Evolutionary conservation across 1,140 invertebrate species (phyloP), one percentile per base, ranked within the genome.

Genomic region (Psilanteris sp.): DNA sequence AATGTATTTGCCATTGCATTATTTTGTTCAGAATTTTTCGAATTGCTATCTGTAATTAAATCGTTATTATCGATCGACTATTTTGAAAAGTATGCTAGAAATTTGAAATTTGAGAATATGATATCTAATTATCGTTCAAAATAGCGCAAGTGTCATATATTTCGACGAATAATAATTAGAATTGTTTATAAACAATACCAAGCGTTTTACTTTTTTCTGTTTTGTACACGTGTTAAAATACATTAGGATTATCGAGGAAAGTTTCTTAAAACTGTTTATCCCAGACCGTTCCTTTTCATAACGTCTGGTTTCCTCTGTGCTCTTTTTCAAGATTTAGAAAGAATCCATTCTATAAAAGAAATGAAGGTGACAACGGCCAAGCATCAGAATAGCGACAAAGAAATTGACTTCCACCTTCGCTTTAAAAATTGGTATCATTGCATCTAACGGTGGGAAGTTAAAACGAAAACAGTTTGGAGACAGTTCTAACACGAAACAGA

Each of bases 321-420:
- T 10, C 24, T 57, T 57, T 29, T 20, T 3, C n/a, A 14, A 31
- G 37, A 43, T 29, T 32, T 43, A 41, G 36, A 43, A 57, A 31
- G 52, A 57, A 24, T 8, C 26, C 16, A 32, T 57, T 57, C 16
- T 41, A 32, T n/a, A 43, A 43, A 57, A 54, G 50, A 39, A 54
- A 39, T 20, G 34, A 39, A 57, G 37, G 52, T 32, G 52, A 57
- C 52, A 57, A 57, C 52, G 18, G 24, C 36, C 37, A 32, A 57
- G 36, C 14, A 57, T 57, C 37, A 43, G 26, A 57, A 57, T 57
- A 43, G 52, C 52, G 31, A 22, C 43, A 43, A 31, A 43, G 52
- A 57, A 57, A 57, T 41, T 57, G 36, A 57, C 52, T 43, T 57
- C 8, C 52, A 57, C n/a, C n/a, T n/a, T n/a, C n/a, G 37, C 52